Evolutionary conservation across 2,113 vertebrate genomes (phyloP).

Genomic region (Phrynosoma blainvillii): DNA sequence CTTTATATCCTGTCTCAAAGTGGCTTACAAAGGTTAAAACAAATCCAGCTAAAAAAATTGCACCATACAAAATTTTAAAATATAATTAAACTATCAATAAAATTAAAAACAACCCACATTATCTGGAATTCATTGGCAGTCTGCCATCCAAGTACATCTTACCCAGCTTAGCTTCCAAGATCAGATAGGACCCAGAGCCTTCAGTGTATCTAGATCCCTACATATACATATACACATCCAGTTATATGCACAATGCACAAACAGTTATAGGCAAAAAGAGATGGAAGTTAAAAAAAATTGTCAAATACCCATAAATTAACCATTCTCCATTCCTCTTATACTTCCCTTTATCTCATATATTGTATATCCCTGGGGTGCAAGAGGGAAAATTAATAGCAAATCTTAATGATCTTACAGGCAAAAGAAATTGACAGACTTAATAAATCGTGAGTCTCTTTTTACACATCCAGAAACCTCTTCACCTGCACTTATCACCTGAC

Average conservation of each 20-base stretch:
- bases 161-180: too few species aligned
- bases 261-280: neutral
- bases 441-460: neutral
- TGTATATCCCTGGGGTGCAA: neutral
- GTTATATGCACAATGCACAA: neutral
- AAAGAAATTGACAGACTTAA: neutral
- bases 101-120: too few species aligned
- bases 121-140: too few species aligned
- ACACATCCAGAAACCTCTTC: neutral
- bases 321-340: too few species aligned
- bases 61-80: too few species aligned
- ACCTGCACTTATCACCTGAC: neutral
- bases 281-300: neutral
- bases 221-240: neutral
- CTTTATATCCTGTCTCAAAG: too few species aligned
- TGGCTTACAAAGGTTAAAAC: too few species aligned
- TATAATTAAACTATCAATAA: too few species aligned
- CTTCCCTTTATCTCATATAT: neutral
- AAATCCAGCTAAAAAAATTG: too few species aligned
- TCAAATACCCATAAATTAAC: neutral
- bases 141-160: too few species aligned
- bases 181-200: too few species aligned
- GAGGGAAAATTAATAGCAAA: neutral
- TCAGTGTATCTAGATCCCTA: neutral
- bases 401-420: neutral